These are phyloP conservation scores for Drosophila burlai DNA, from an alignment of 1,140 invertebrate genomes.

Conservation along the genomic window DNA sequence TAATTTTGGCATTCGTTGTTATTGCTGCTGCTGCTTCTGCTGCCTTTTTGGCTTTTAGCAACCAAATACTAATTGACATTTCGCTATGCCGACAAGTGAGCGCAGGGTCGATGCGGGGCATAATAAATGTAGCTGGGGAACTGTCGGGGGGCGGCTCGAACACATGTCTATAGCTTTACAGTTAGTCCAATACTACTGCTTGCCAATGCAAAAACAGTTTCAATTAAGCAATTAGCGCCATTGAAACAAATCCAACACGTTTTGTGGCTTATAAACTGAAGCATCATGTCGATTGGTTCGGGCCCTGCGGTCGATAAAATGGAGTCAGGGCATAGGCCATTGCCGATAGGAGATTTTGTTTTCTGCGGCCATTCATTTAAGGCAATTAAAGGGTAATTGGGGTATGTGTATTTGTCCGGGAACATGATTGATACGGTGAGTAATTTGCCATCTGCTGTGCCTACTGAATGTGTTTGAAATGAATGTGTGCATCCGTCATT, in stretches of 20 bases:
- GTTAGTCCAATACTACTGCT: slow-evolving; percentile 47
- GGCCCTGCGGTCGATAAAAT: slow-evolving; percentile 41
- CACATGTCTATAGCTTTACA: slow-evolving; percentile 60
- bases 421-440: slow-evolving; percentile 9
- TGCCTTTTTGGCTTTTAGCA: slow-evolving; percentile 80
- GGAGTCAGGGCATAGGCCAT: slow-evolving; percentile 2
- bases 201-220: slow-evolving; percentile 81
- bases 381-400: slow-evolving; percentile 48
- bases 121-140: not conserved
- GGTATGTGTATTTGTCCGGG: slow-evolving; percentile 34
- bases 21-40: slow-evolving; percentile 41
- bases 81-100: slow-evolving; percentile 58
- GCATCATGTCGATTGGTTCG: slow-evolving; percentile 75
- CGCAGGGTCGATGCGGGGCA: slow-evolving; percentile 15
- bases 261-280: slow-evolving; percentile 81
- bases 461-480: not conserved
- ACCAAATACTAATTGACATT: slow-evolving; percentile 80
- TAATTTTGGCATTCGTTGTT: slow-evolving; percentile 54
- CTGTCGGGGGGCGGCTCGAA: slow-evolving; percentile 1
- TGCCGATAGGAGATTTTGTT: slow-evolving; percentile 15
- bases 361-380: slow-evolving; percentile 54
- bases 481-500: not conserved
- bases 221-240: slow-evolving; percentile 83
- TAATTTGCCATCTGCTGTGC: not conserved
- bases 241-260: slow-evolving; percentile 83